Conservation (phyloP, 1,140 invertebrate species). For the Drosophila bifasciata region DNA sequence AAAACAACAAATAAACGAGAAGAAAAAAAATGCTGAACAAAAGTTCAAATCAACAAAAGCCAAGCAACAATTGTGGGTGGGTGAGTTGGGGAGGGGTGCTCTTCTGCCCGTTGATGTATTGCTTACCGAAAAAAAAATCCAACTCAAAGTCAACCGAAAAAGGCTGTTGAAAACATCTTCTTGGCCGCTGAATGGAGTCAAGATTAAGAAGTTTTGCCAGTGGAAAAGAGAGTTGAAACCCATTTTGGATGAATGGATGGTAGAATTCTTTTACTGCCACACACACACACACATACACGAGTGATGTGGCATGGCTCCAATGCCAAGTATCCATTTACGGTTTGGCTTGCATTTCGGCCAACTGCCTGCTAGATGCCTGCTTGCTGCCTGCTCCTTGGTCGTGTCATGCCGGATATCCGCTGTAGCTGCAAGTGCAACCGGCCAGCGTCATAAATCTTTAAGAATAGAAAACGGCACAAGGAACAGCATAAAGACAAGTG, state of each 20-base stretch:
- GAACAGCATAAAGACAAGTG: conserved; percentile 23
- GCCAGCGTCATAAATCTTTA: conserved; percentile 65
- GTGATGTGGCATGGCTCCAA: conserved; percentile 4
- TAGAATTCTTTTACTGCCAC: conserved; percentile 16
- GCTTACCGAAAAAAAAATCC: conserved; percentile 34
- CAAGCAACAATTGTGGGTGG: conserved; percentile 62
- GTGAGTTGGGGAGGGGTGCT: too few relatives aligned
- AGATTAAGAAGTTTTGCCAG: conserved; percentile 44
- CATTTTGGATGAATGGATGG: conserved; percentile 4
- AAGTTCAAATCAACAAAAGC: conserved; percentile 75
- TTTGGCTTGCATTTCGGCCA: conserved; percentile 30
- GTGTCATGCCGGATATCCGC: conserved; percentile 75
- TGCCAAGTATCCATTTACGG: conserved; percentile 47
- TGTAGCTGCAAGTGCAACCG: conserved; percentile 67
- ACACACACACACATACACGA: neutral
- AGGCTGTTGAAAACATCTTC: conserved; percentile 47
- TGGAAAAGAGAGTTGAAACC: neutral
- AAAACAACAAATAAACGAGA: neutral
- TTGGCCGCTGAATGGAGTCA: conserved; percentile 34
- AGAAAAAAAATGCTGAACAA: conserved; percentile 38
- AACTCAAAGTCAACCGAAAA: conserved; percentile 48
- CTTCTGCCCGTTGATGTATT: conserved; percentile 28
- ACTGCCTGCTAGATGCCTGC: too few relatives aligned
- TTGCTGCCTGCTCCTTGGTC: conserved; percentile 7
- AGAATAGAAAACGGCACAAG: conserved; percentile 42